Evolutionary conservation across 1,140 invertebrate genomes (phyloP), one percentile per base, ranked within the genome.

Genomic region (Musca domestica): DNA sequence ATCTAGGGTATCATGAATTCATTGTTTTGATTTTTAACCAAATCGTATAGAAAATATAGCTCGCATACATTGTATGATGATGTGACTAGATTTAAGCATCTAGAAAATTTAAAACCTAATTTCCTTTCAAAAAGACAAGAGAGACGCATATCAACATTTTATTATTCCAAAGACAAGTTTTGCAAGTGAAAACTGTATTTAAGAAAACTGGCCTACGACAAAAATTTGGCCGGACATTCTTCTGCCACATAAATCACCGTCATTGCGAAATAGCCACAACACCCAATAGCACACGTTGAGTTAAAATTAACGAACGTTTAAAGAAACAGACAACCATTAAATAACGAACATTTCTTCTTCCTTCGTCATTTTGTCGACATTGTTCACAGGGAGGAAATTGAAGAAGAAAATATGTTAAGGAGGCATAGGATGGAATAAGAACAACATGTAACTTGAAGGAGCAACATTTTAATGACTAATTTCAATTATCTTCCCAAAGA

Each of bases 251-350:
- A 56, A 56, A 56, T 56, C 20, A 41, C 34, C 34, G 12, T 41
- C 34, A 41, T 41, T 41, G 34, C 34, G 10, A 41, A 41, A 41
- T 41, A 56, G 12, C 22, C 12, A 56, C 56, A 61, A n/a, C 34
- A 5, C 2, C 12, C 34, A 5, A 41, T 12, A 5, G 34, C 10
- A 41, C 34, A 9, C 34, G 34, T 41, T 41, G 56, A 61, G 56
- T 61, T 61, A 20, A 61, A 34, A 17, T 61, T 61, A 61, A 61
- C 56, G 56, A 27, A 61, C 34, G 34, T 61, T 61, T 61, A 61
- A 61, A 61, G 9, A 61, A 34, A 41, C 34, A 41, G 34, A 41
- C 34, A 41, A 30, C 15, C 52, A 41, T 34, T 61, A 61, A 61
- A 61, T 17, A 54, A 5, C 27, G 17, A 19, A 19, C 7, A 1